A percentile compares a stretch with the other conserved stretches of the same genome.
Conservation (phyloP, 1,140 invertebrate genomes). For the Zelostemma sp. region DNA sequence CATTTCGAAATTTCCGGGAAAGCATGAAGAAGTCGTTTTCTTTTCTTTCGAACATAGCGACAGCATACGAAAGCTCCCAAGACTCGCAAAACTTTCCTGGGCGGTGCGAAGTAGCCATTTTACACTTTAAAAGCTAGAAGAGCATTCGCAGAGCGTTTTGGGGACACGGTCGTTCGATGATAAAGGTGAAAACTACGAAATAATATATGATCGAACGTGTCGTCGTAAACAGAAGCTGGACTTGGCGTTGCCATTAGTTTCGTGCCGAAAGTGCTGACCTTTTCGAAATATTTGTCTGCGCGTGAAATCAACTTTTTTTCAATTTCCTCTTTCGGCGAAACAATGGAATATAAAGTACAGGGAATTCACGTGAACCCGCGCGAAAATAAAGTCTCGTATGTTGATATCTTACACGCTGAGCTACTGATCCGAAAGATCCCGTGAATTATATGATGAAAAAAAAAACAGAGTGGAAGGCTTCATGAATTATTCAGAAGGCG, state of each 20-base stretch:
- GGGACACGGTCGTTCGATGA: slow-evolving; percentile 10
- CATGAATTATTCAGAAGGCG: slow-evolving; percentile 59
- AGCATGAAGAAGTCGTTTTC: slow-evolving; percentile 9
- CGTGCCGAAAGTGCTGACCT: slow-evolving; percentile 10
- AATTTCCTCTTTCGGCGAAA: too few relatives aligned
- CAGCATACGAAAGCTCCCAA: slow-evolving; percentile 6
- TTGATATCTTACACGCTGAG: slow-evolving; percentile 26
- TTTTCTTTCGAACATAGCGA: slow-evolving; percentile 24
- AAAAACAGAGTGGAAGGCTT: slow-evolving; percentile 34
- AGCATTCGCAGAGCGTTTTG: slow-evolving; percentile 1
- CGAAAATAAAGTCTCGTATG: slow-evolving; percentile 33
- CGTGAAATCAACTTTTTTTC: too few relatives aligned
- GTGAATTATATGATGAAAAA: slow-evolving; percentile 58
- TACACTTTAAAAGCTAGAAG: slow-evolving; percentile 14
- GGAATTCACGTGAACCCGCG: slow-evolving; percentile 4
- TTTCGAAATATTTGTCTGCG: too few relatives aligned
- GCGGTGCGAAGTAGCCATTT: slow-evolving; percentile 18
- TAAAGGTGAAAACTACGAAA: slow-evolving; percentile 31
- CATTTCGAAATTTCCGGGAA: background rate
- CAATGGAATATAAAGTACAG: too few relatives aligned
- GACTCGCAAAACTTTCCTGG: slow-evolving; percentile 11
- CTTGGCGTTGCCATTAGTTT: slow-evolving; percentile 43
- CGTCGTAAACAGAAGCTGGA: slow-evolving; percentile 23
- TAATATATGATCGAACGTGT: slow-evolving; percentile 45
- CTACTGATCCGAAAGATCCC: slow-evolving; percentile 39